Evolutionary conservation across 2,888 invertebrate species (phyloP).

Genomic region (Zhuqinia jingwanae): DNA sequence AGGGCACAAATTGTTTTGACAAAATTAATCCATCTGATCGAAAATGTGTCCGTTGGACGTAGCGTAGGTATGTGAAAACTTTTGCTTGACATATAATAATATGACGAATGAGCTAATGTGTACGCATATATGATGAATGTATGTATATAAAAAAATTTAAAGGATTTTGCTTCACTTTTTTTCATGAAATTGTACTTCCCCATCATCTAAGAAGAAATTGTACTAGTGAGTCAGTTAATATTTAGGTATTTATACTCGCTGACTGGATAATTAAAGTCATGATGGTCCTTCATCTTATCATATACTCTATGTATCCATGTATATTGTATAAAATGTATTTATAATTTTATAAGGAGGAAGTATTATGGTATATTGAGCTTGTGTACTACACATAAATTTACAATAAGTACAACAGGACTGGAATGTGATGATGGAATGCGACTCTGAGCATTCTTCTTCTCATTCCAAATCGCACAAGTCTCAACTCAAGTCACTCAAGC

Average conservation of each 20-base stretch:
- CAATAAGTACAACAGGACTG: not conserved
- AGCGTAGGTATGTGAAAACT: constrained; percentile 11
- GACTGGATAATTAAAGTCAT: constrained; percentile 60
- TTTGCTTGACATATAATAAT: constrained; percentile 9
- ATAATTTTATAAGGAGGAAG: no score
- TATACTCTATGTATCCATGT: no score
- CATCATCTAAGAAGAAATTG: no score
- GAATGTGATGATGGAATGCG: constrained; percentile 17
- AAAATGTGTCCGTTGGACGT: not conserved
- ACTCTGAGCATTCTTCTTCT: not conserved
- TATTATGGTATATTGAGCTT: no score
- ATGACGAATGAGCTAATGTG: not conserved
- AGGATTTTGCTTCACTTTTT: constrained; percentile 30
- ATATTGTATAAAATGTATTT: no score
- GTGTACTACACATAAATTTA: not conserved
- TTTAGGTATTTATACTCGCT: constrained; percentile 20
- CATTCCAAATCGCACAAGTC: constrained; percentile 35
- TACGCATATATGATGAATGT: not conserved
- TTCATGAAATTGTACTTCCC: not conserved
- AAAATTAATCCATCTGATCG: constrained; percentile 64
- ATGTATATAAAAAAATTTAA: constrained; percentile 27
- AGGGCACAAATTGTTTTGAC: constrained; percentile 62
- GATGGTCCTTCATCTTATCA: not conserved
- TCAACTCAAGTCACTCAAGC: constrained; percentile 37
- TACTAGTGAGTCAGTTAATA: not conserved